Percentiles rank a stretch among this genome's conserved stretches.
phyloP scores from a whole-genome alignment of 2,888 invertebrate genomes.

The Drosophila prolongata region DNA sequence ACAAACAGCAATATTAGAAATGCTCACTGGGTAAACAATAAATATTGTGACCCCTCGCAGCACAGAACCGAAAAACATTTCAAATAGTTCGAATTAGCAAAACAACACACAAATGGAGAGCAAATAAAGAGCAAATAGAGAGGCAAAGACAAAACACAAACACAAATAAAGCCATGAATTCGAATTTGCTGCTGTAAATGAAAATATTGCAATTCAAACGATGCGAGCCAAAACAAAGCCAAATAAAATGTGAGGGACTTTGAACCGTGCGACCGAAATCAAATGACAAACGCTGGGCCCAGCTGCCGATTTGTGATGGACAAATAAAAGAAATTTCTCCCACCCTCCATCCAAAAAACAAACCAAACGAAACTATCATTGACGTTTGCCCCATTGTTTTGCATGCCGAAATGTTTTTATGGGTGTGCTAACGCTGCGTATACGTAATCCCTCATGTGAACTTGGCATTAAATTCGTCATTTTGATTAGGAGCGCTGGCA shows the following conservation, averaged over 20 bases:
- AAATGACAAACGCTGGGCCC: constrained; percentile 20
- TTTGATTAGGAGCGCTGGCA: constrained; percentile 5
- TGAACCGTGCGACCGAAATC: constrained; percentile 30
- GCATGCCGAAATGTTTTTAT: constrained; percentile 60
- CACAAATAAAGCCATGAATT: constrained; percentile 6
- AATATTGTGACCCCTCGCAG: constrained; percentile 11
- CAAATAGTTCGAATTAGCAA: constrained; percentile 41
- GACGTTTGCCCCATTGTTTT: constrained; percentile 29
- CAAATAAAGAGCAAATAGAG: constrained; percentile 8
- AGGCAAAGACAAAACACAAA: constrained; percentile 26
- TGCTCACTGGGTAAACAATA: constrained; percentile 29
- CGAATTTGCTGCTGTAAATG: constrained; percentile 36
- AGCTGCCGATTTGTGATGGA: constrained; percentile 38
- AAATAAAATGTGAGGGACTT: constrained; percentile 14
- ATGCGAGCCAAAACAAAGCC: constrained; percentile 9
- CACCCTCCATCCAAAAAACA: background rate
- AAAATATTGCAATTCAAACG: constrained; percentile 43
- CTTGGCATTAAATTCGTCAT: constrained; percentile 23
- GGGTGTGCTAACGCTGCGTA: constrained; percentile 39
- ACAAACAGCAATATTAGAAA: constrained; percentile 20
- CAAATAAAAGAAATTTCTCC: constrained; percentile 22
- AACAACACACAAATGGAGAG: constrained; percentile 26
- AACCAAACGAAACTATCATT: constrained; percentile 13
- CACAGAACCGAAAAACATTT: constrained; percentile 14
- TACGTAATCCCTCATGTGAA: constrained; percentile 45